A percentile compares a stretch with the other conserved stretches of the same genome.
These are phyloP conservation scores for Aptenodytes patagonicus DNA, from an alignment of 2,113 vertebrate species.

Conservation along the genomic window DNA sequence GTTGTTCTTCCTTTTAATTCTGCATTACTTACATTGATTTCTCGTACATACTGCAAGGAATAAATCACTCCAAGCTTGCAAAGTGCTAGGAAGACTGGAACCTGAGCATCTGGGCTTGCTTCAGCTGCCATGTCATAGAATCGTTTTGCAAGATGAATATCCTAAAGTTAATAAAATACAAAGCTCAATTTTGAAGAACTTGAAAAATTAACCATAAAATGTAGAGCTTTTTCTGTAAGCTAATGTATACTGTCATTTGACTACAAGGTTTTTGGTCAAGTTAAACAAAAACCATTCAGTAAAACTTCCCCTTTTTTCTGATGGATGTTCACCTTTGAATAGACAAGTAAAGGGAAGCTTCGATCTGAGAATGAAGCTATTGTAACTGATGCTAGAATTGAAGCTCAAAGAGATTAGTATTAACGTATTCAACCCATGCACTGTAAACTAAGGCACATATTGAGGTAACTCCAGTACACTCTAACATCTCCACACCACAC, in stretches of 20 bases:
- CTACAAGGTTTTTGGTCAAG: not conserved
- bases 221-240: not conserved
- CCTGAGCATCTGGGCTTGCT: conserved; percentile 95
- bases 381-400: not conserved
- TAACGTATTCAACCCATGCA: not conserved
- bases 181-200: not conserved
- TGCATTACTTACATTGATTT: conserved; percentile 87
- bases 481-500: not conserved
- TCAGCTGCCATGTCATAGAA: conserved; percentile 99
- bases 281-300: not conserved
- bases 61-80: conserved; percentile 92
- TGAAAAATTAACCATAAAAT: not conserved
- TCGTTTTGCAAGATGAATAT: conserved; percentile 95
- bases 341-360: not conserved
- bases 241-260: not conserved
- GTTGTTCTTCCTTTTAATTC: not conserved
- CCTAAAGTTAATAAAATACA: conserved; percentile 72
- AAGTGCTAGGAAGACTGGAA: conserved; percentile 94
- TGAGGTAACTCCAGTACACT: not conserved
- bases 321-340: not conserved
- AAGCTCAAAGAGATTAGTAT: not conserved
- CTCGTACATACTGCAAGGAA: conserved; percentile 87
- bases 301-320: not conserved
- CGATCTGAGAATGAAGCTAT: not conserved
- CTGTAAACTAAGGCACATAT: not conserved